Conservation (phyloP, 2,113 vertebrate genomes). For the Eretmochelys imbricata region DNA sequence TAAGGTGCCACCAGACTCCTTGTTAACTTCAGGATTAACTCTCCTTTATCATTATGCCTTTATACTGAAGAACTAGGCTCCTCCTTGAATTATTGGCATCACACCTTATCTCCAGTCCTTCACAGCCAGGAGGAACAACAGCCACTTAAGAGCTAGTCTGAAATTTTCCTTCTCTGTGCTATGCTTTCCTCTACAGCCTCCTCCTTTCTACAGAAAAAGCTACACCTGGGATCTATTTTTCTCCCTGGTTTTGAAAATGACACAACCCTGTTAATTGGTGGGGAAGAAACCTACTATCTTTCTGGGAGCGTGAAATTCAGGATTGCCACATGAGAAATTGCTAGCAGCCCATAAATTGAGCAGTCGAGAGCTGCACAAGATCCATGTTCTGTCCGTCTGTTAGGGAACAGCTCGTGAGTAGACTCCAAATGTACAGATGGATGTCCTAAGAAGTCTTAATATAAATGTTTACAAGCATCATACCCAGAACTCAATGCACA, state of each 20-base stretch:
- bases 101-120: neutral
- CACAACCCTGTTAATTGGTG: neutral
- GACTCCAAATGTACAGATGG: neutral
- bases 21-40: neutral
- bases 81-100: neutral
- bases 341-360: accelerated
- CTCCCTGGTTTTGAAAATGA: neutral
- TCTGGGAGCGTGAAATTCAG: neutral
- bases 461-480: neutral
- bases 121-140: neutral
- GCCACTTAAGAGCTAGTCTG: neutral
- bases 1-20: no score
- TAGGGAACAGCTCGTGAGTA: accelerated
- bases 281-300: neutral
- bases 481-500: accelerated
- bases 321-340: neutral
- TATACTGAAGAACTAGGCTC: neutral
- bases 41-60: neutral
- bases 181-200: neutral
- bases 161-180: neutral
- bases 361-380: neutral
- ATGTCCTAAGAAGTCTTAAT: neutral
- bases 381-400: neutral
- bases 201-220: neutral
- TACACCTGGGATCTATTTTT: neutral